Base-by-base conservation (phyloP, 2,113 vertebrate genomes). In the Microtus ochrogaster region DNA sequence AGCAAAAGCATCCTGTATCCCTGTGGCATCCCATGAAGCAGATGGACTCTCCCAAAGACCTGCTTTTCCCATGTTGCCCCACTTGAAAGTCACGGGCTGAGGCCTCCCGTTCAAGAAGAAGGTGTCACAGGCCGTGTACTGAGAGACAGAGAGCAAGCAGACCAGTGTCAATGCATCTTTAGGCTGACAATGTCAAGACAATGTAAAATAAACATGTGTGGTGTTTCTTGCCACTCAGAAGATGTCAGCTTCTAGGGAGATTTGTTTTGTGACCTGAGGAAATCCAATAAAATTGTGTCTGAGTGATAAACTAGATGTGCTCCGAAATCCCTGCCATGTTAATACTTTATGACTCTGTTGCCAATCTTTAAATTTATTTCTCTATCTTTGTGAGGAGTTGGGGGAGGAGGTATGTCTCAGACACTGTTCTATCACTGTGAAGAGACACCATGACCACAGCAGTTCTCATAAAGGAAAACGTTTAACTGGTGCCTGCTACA, bases 121-220 rank as follows among this genome's bases (percentile, higher is more conserved):
- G 33, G 33, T 47, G 1, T 0, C 24, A 12, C 1, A 4, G 36
- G 74, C 52, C 1, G 1, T 17, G 24, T 0, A 0, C 0, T 1
- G 2, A 30, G 44, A 28, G 17, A 21, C 39, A 14, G 10, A 30
- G 28, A 33, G 14, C 47, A 4, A 4, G 16, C 8, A 22, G 33
- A 3, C 3, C 58, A 1, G 24, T 3, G 44, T 1, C 8, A 16
- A 4, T 0, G 2, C 3, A 0, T 12, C 49, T 79, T 44, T 24
- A 1, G 4, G 9, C 9, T 8, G 21, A 36, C 55, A 55, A 55
- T 55, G 39, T 11, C 47, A 33, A 16, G 14, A 70, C 14, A 30
- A 72, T 26, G 70, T 39, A 22, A 58, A 52, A 49, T 7, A 24
- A 0, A 7, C 26, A 12, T 44, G 7, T 39, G 1, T 3, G 0